Conservation (phyloP, 2,113 vertebrate genomes). For the Xyliphius kryptos region DNA sequence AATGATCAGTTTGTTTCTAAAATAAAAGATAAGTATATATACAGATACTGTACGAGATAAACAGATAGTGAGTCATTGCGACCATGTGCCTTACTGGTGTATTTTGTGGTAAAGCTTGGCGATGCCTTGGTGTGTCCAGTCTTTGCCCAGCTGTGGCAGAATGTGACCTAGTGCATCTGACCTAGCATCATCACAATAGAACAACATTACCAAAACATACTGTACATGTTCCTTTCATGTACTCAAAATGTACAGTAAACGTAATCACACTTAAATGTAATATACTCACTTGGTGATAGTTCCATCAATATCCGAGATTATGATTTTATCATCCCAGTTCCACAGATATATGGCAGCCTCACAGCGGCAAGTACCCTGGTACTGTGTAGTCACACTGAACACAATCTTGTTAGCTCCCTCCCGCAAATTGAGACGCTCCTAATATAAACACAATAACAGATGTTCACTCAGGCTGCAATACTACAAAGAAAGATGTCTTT, state of each 20-base stretch:
- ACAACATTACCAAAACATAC: too few species aligned
- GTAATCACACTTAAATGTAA: too few species aligned
- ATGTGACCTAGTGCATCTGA: constrained; percentile 91
- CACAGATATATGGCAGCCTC: constrained; percentile 90
- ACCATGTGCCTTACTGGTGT: constrained; percentile 65
- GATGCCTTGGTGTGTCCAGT: constrained; percentile 91
- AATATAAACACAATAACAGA: constrained; percentile 4
- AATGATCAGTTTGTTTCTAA: too few species aligned
- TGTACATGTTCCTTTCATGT: too few species aligned
- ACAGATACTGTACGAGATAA: too few species aligned
- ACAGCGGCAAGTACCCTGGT: constrained; percentile 91
- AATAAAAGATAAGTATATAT: too few species aligned
- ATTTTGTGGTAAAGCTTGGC: constrained; percentile 92
- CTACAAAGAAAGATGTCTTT: too few species aligned
- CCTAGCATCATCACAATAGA: constrained; percentile 51
- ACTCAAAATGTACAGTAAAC: too few species aligned
- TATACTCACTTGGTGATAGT: constrained; percentile 89
- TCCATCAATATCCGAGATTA: constrained; percentile 92
- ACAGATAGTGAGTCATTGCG: too few species aligned
- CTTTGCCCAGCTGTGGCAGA: constrained; percentile 88
- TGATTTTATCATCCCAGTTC: constrained; percentile 86
- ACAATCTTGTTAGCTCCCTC: constrained; percentile 83
- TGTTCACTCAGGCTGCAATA: neutral
- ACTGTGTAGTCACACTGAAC: constrained; percentile 92
- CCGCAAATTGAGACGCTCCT: constrained; percentile 77